Conservation (phyloP, 2,113 vertebrate species). For the Amia ocellicauda region DNA sequence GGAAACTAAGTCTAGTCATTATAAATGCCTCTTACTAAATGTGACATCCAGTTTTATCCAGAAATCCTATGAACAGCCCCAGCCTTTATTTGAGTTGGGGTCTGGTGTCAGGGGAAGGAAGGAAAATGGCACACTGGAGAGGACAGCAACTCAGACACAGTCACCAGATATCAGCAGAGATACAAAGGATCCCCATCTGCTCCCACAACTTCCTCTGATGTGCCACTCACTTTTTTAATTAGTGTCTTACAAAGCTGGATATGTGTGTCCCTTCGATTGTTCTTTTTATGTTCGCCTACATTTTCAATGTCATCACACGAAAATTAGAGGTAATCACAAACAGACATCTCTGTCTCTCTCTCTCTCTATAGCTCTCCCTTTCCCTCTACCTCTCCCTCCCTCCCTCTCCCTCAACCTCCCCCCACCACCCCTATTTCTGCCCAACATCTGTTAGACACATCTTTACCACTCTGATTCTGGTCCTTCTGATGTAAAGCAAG, state of each 20-base stretch:
- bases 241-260: conserved; percentile 40
- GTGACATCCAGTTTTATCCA: too few relatives aligned
- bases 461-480: conserved; percentile 39
- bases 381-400: conserved; percentile 5
- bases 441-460: conserved; percentile 87
- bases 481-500: conserved; percentile 46
- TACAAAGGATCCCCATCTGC: conserved; percentile 70
- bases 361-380: conserved; percentile 1
- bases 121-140: too few relatives aligned
- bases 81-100: too few relatives aligned
- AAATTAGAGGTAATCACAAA: conserved; percentile 89
- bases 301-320: conserved; percentile 70
- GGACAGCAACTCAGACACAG: background rate
- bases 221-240: conserved; percentile 62
- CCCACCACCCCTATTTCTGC: conserved; percentile 42
- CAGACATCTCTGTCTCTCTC: conserved; percentile 58
- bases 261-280: conserved; percentile 53
- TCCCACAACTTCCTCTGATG: conserved; percentile 11
- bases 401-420: conserved; percentile 31
- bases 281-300: conserved; percentile 74
- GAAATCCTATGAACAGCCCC: too few relatives aligned
- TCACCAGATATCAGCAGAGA: conserved; percentile 54
- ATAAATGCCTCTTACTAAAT: too few relatives aligned
- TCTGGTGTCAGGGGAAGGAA: too few relatives aligned
- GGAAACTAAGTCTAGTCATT: too few relatives aligned